phyloP scores from a whole-genome alignment of 1,140 invertebrate species.

The Ostrea edulis region DNA sequence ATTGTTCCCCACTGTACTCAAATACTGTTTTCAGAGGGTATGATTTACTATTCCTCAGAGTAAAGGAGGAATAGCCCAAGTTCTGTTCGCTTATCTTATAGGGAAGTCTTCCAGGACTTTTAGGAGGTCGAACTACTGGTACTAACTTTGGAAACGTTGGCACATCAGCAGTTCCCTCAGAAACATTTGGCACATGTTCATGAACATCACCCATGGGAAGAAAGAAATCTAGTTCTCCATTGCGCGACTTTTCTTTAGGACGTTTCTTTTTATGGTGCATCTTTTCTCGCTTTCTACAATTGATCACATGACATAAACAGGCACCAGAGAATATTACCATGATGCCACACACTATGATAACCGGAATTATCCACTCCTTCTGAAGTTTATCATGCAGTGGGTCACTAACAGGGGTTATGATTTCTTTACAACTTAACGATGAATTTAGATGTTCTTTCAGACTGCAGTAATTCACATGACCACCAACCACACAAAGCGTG shows the following conservation, averaged over 20 bases:
- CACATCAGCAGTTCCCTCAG: background rate
- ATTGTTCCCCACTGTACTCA: background rate
- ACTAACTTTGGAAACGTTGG: background rate
- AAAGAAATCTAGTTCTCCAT: background rate
- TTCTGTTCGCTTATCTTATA: background rate
- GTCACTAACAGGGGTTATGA: background rate
- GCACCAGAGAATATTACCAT: background rate
- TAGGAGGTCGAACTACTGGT: background rate
- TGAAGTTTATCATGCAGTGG: background rate
- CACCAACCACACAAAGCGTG: constrained; percentile 7
- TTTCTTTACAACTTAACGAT: constrained; percentile 10
- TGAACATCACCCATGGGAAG: background rate
- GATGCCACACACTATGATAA: background rate
- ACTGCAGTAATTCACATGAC: background rate
- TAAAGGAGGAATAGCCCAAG: background rate
- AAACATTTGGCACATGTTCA: constrained; percentile 6
- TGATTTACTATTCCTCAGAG: background rate
- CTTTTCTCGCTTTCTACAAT: constrained; percentile 1
- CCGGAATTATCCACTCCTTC: background rate
- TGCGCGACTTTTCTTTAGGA: background rate
- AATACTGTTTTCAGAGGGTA: constrained; percentile 1
- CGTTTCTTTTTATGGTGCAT: background rate
- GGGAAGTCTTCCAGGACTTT: background rate
- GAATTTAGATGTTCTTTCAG: background rate
- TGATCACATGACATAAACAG: background rate